Evolutionary conservation across 2,888 invertebrate genomes (phyloP).

Genomic region (Ectobius pallidus): DNA sequence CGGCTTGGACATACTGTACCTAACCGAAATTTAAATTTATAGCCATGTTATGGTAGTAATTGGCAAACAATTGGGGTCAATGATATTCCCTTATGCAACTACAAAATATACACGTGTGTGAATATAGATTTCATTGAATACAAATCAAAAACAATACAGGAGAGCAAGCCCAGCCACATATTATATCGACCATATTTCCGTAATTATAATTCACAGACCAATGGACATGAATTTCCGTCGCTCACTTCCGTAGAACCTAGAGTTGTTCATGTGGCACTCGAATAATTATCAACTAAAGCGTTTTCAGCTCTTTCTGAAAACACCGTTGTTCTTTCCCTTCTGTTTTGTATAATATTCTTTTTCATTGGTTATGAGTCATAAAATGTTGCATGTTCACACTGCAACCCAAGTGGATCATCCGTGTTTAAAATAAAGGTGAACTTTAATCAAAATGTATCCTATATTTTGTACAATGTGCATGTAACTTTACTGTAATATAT

Average conservation of each 20-base stretch:
- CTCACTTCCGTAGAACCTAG: neutral
- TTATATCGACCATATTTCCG: conserved; percentile 21
- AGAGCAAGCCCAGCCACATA: neutral
- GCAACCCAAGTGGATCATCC: no score
- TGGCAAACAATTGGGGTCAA: conserved; percentile 16
- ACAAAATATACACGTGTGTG: neutral
- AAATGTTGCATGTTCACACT: no score
- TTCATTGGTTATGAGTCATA: no score
- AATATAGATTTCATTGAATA: conserved; percentile 10
- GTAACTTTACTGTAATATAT: no score
- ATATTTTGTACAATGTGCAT: no score
- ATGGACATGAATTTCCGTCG: conserved; percentile 13
- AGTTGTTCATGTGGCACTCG: neutral
- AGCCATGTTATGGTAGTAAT: conserved; percentile 14
- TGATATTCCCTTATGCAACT: neutral
- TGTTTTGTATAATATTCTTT: no score
- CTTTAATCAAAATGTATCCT: no score
- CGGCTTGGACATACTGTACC: neutral
- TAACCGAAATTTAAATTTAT: conserved; percentile 7
- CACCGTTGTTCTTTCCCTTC: no score
- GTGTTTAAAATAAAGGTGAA: no score
- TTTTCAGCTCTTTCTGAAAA: no score
- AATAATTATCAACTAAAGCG: conserved; percentile 6
- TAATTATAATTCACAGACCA: conserved; percentile 19
- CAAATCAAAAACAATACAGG: conserved; percentile 9